Percentiles rank a stretch among this genome's conserved stretches.
Conservation (phyloP, 1,140 invertebrate species). For the Macrotrachela quadricornifera region DNA sequence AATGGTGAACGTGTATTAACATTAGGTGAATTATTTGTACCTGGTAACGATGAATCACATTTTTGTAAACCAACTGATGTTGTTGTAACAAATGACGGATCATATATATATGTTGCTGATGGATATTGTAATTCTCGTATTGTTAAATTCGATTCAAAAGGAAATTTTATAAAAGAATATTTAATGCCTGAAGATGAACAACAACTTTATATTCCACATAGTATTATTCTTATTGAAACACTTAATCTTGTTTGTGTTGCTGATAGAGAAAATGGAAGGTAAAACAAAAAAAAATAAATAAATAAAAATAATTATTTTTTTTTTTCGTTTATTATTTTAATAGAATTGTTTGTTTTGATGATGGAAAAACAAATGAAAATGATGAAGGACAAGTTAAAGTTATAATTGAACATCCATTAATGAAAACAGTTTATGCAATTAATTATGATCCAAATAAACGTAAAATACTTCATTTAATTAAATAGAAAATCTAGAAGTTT, state of each 20-base stretch:
- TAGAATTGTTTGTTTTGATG: slow-evolving; percentile 7
- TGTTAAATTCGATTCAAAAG: slow-evolving; percentile 54
- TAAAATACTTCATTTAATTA: too few relatives aligned
- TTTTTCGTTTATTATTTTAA: too few relatives aligned
- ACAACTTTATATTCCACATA: slow-evolving; percentile 38
- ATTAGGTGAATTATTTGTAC: slow-evolving; percentile 59
- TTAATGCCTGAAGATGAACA: slow-evolving; percentile 5
- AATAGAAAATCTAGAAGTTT: too few relatives aligned
- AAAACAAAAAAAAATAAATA: too few relatives aligned
- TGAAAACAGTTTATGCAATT: slow-evolving; percentile 7
- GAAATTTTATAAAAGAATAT: slow-evolving; percentile 36
- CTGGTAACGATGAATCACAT: slow-evolving; percentile 42
- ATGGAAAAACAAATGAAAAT: neutral
- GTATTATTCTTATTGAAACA: slow-evolving; percentile 57
- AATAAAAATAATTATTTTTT: too few relatives aligned
- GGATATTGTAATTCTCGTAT: slow-evolving; percentile 75
- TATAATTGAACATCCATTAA: neutral
- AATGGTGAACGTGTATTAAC: slow-evolving; percentile 41
- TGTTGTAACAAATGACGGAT: slow-evolving; percentile 48
- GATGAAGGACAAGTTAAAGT: too few relatives aligned
- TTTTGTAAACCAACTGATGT: slow-evolving; percentile 83
- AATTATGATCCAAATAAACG: slow-evolving; percentile 2
- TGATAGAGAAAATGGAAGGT: slow-evolving; percentile 55
- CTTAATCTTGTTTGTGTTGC: slow-evolving; percentile 66
- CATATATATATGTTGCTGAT: slow-evolving; percentile 76